Evolutionary conservation across 2,113 vertebrate species (phyloP).

Genomic region (Ifrita kowaldi): DNA sequence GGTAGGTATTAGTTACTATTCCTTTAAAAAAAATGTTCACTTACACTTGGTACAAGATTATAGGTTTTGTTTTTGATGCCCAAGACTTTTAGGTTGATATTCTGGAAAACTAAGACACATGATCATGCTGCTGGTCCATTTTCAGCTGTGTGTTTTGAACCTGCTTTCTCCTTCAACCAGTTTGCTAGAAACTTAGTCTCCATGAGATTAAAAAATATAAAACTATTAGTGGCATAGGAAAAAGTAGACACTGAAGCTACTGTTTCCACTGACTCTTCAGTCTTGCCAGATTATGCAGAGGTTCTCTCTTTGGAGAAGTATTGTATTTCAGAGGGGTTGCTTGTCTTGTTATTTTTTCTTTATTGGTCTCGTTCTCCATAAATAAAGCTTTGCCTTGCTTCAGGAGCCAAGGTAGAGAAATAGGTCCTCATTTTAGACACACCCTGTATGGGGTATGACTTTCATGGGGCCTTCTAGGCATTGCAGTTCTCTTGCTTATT

Average conservation of each 20-base stretch:
- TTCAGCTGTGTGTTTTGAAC: background rate
- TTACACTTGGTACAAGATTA: background rate
- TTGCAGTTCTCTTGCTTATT: background rate
- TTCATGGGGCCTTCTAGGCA: background rate
- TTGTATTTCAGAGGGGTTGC: background rate
- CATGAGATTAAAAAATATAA: background rate
- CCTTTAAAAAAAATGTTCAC: background rate
- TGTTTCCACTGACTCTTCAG: background rate
- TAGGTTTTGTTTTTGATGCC: background rate
- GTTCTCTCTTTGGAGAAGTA: background rate
- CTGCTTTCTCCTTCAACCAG: background rate
- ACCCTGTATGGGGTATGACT: background rate
- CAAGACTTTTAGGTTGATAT: background rate
- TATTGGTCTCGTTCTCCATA: background rate
- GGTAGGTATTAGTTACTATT: conserved; percentile 71
- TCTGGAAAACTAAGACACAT: background rate
- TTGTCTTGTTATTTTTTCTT: background rate
- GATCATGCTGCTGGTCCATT: background rate
- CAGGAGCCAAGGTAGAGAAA: background rate
- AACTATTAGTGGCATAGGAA: background rate
- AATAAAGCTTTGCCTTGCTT: background rate
- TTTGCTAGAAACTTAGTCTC: background rate
- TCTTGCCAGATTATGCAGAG: background rate
- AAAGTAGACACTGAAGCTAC: background rate
- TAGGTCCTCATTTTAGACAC: background rate